A percentile compares a stretch with the other conserved stretches of the same genome.
These are phyloP conservation scores for Agrochola lychnidis DNA, from an alignment of 2,888 invertebrate species.

Conservation along the genomic window DNA sequence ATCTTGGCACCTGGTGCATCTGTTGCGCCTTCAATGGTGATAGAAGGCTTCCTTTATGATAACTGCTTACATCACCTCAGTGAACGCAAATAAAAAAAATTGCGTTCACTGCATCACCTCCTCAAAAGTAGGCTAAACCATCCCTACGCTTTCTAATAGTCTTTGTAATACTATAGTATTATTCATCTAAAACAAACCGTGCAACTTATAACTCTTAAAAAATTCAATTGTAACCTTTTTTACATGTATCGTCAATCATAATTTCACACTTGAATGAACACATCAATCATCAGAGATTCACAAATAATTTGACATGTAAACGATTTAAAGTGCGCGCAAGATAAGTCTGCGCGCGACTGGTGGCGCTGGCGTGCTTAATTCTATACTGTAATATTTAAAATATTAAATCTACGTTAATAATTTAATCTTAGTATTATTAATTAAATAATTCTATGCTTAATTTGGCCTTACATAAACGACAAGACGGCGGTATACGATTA, in stretches of 20 bases:
- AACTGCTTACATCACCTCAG: not conserved
- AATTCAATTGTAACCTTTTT: not conserved
- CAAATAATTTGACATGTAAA: slow-evolving; percentile 33
- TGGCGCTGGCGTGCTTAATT: no score
- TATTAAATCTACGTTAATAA: no score
- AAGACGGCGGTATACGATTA: no score
- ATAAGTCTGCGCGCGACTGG: no score
- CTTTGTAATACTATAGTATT: not conserved
- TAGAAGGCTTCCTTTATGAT: not conserved
- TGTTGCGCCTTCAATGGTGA: not conserved
- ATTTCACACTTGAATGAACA: slow-evolving; percentile 44
- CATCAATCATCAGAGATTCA: slow-evolving; percentile 38
- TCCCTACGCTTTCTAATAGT: not conserved
- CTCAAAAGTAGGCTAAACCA: not conserved
- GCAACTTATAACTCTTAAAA: slow-evolving; percentile 7
- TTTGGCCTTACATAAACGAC: no score
- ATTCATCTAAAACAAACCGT: not conserved
- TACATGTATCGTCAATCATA: slow-evolving; percentile 47
- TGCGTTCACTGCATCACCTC: no score
- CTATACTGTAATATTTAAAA: no score
- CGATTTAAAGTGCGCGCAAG: slow-evolving; percentile 14
- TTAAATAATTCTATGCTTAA: no score
- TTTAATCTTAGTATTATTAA: no score
- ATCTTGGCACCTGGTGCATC: no score
- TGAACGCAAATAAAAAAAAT: no score